Base-by-base conservation (phyloP, 1,140 invertebrate species). In the Aphelenchoides besseyi region DNA sequence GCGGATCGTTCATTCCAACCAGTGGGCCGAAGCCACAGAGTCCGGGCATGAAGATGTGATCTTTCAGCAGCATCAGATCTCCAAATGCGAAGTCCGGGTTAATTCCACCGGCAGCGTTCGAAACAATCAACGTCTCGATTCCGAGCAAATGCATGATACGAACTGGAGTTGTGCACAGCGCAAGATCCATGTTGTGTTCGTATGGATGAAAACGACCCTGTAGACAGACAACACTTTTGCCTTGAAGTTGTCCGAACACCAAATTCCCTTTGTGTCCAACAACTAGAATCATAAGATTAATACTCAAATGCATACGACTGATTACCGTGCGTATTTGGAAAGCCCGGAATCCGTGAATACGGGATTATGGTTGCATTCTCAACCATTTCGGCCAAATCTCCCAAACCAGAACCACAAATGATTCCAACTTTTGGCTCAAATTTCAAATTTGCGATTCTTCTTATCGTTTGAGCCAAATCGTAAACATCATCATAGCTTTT, bases 31-130 rank as follows among this genome's bases (percentile, higher is more conserved):
- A 75, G n/a, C 84, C 84, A 18, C 66, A 63, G 18, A 85, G 70
- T 9, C 79, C 84, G 2, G 84, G 84, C 41, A 85, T 68, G 74
- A 85, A 86, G 53, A 85, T 84, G 71, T 86, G 85, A 64, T 85
- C 84, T 68, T 85, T 85, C 72, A 85, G 84, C 26, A 85, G 41
- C 84, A 85, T 86, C 2, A 85, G 61, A 74, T 86, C 84, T 5
- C 85, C 85, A 54, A 74, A 73, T 41, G 75, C 62, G 48, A 81
- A 84, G 16, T 69, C 55, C 8, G 72, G 36, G 74, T 84, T 86
- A 53, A 85, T 71, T 5, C 85, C 84, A n/a, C 88, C 81, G 18
- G 81, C 81, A 3, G 81, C 81, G 59, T 83, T 83, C 2, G 81
- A 82, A 16, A 84, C 78, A 18, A 83, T 70, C 41, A 83, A 55